Percentiles rank a stretch among this genome's conserved stretches.
phyloP scores from a whole-genome alignment of 2,888 invertebrate species.

The Drosophila cognata region DNA sequence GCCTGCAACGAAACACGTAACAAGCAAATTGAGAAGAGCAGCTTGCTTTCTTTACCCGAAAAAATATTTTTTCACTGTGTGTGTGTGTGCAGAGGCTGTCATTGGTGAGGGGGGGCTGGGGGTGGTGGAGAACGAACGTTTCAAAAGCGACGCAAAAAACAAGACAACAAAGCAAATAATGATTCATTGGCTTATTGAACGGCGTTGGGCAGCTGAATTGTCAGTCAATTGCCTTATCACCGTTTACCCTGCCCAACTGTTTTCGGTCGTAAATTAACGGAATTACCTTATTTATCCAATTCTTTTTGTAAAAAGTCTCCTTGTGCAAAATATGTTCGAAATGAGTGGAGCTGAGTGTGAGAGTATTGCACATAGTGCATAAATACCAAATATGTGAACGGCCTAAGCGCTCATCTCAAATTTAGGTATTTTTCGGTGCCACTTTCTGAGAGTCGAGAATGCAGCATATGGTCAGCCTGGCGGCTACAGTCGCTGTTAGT shows the following conservation, averaged over 20 bases:
- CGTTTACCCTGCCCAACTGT: slow-evolving; percentile 15
- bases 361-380: background rate
- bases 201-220: background rate
- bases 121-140: slow-evolving; percentile 13
- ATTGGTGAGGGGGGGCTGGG: background rate
- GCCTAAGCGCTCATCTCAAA: background rate
- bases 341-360: slow-evolving; percentile 30
- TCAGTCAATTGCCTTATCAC: slow-evolving; percentile 42
- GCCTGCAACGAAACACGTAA: slow-evolving; percentile 52
- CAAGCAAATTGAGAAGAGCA: slow-evolving; percentile 32
- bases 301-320: slow-evolving; percentile 52
- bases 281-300: slow-evolving; percentile 60
- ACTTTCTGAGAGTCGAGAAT: slow-evolving; percentile 2
- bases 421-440: slow-evolving; percentile 21
- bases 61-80: slow-evolving; percentile 48
- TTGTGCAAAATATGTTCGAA: slow-evolving; percentile 54
- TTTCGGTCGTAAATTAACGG: slow-evolving; percentile 24
- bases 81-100: background rate
- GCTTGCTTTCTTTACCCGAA: slow-evolving; percentile 19
- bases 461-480: slow-evolving; percentile 17
- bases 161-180: slow-evolving; percentile 51
- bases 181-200: slow-evolving; percentile 36
- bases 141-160: slow-evolving; percentile 53
- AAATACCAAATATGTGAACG: slow-evolving; percentile 1
- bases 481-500: slow-evolving; percentile 34